Conservation (phyloP, 92 coral and sea anemone genomes). For the Muricea muricata region DNA sequence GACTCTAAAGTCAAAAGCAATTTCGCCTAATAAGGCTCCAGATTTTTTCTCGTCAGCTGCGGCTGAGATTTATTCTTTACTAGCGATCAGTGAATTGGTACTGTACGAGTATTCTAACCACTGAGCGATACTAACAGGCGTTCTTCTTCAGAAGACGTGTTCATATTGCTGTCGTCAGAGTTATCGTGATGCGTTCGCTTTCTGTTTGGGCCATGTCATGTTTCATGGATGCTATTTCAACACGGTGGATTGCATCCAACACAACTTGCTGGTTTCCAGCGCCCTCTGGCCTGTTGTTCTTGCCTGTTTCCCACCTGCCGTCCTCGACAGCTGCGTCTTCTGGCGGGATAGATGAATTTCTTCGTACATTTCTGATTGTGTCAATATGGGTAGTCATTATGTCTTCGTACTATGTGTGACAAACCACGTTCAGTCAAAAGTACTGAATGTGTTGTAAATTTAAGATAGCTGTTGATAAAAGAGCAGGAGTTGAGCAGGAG, state of each 20-base stretch:
- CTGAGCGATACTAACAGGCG: neutral
- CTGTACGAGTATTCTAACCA: neutral
- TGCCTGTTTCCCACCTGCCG: neutral
- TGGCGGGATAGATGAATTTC: neutral
- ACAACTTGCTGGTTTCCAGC: neutral
- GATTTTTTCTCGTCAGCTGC: neutral
- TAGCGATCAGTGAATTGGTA: neutral
- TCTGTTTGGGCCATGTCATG: neutral
- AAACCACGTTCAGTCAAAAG: slow-evolving; percentile 7
- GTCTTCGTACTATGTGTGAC: neutral
- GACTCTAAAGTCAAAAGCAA: slow-evolving; percentile 25
- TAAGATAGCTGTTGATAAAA: neutral
- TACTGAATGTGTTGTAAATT: neutral
- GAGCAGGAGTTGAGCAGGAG: neutral
- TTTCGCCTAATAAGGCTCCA: neutral
- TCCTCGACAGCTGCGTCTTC: neutral
- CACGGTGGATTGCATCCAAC: slow-evolving; percentile 29
- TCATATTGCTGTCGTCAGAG: neutral
- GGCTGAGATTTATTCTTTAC: neutral
- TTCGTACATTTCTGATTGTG: neutral
- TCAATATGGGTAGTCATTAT: neutral
- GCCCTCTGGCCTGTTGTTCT: neutral
- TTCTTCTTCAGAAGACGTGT: slow-evolving; percentile 4
- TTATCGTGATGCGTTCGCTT: neutral
- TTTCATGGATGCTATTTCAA: slow-evolving; percentile 9